Base-by-base conservation (phyloP, 2,888 invertebrate genomes). In the Erynnis tages region DNA sequence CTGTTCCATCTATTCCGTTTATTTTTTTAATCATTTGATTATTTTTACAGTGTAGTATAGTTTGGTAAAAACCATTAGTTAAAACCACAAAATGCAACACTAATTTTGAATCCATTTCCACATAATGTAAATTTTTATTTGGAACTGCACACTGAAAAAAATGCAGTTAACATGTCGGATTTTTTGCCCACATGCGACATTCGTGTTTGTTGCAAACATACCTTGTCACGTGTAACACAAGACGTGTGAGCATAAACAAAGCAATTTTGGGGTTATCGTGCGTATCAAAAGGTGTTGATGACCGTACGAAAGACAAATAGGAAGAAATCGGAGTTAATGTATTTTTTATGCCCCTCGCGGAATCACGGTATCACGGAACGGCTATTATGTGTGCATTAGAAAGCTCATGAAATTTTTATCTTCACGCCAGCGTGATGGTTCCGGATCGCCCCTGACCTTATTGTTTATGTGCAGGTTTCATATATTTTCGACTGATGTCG, bases 311-410 rank as follows among this genome's bases (percentile, higher is more conserved):
- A 49, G 34, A 41, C 49, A 49, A 49, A 49, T 41, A 41, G 41
- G 49, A 49, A 34, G 34, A 41, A 27, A 34, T 41, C 34, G 16
- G 17, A 41, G 32, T 23, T 48, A 48, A 40, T 48, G 48, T 48
- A 40, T 32, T 48, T 48, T 48, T 48, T 40, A 43, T 35, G 40
- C n/a, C 34, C 41, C 32, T 43, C 34, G 41, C 43, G 50, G 43
- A 50, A 49, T 50, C 19, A 19, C 34, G 27, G 50, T 43, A 50
- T 50, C 50, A 50, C 50, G 50, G 43, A 50, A 50, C 25, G 50
- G 34, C 41, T 43, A 49, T 50, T 50, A 50, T 43, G 34, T 35
- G 50, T 35, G 27, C 50, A 50, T 50, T 50, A 50, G 43, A 50
- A 50, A 50, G 50, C 50, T 43, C 41, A 43, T 25, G 35, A 35